Conservation (phyloP, 2,888 invertebrate genomes). For the Iphiclides podalirius region DNA sequence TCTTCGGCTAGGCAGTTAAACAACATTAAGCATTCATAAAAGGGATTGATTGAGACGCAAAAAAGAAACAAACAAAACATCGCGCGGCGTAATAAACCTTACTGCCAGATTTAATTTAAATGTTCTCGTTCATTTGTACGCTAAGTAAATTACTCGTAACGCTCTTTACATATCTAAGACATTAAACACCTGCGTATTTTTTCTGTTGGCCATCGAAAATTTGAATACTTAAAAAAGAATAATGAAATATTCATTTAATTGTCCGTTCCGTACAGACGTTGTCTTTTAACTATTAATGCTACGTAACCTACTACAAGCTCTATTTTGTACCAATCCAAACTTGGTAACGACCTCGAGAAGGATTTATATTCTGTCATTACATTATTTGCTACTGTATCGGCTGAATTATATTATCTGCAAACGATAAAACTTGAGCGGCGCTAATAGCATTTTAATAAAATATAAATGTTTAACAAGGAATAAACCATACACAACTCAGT, state of each 20-base stretch:
- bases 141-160: slow-evolving; percentile 22
- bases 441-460: slow-evolving; percentile 47
- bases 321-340: slow-evolving; percentile 35
- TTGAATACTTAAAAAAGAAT: slow-evolving; percentile 39
- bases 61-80: slow-evolving; percentile 1
- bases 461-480: too few species aligned
- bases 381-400: slow-evolving; percentile 49
- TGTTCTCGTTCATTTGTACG: slow-evolving; percentile 18
- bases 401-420: slow-evolving; percentile 51
- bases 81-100: slow-evolving; percentile 9
- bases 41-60: too few species aligned
- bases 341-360: slow-evolving; percentile 43
- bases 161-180: slow-evolving; percentile 20
- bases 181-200: slow-evolving; percentile 32
- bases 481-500: too few species aligned
- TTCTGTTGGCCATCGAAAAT: slow-evolving; percentile 9
- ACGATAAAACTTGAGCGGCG: slow-evolving; percentile 52
- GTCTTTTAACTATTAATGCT: slow-evolving; percentile 57
- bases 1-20: background rate
- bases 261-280: slow-evolving; percentile 47
- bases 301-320: slow-evolving; percentile 36
- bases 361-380: slow-evolving; percentile 53
- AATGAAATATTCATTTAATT: slow-evolving; percentile 68
- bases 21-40: too few species aligned
- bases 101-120: slow-evolving; percentile 14